Conservation (phyloP, 2,113 vertebrate species). For the Cyrtonyx montezumae region DNA sequence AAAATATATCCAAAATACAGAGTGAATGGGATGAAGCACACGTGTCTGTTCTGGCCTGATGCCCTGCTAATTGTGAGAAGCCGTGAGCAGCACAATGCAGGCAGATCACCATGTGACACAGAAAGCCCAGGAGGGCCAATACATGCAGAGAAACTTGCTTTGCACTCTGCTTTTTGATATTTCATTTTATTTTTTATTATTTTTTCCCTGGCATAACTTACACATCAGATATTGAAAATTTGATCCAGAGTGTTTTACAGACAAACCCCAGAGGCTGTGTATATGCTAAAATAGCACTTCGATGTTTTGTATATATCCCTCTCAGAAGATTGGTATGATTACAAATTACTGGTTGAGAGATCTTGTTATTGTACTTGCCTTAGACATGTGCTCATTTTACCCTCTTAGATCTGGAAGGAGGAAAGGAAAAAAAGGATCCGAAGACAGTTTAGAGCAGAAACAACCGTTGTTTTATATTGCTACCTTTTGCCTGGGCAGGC, state of each 20-base stretch:
- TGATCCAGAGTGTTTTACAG: not conserved
- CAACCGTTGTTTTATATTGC: not conserved
- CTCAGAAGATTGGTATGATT: not conserved
- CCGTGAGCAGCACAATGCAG: not conserved
- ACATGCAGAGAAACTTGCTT: not conserved
- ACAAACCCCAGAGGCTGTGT: slow-evolving; percentile 8
- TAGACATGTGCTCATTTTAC: not conserved
- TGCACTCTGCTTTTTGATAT: not conserved
- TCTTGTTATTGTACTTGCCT: slow-evolving; percentile 28
- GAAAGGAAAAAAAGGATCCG: not conserved
- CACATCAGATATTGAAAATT: not conserved
- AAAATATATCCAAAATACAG: not conserved
- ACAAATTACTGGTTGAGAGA: slow-evolving; percentile 2
- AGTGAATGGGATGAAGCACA: not conserved
- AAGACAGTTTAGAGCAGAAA: not conserved
- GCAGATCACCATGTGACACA: not conserved
- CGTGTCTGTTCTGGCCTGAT: not conserved
- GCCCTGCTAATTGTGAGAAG: not conserved
- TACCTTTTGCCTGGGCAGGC: not conserved
- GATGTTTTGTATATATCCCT: slow-evolving; percentile 28
- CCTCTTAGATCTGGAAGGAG: not conserved
- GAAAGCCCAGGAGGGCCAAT: slow-evolving; percentile 16
- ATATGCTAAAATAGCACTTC: slow-evolving; percentile 25
- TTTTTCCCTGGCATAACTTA: not conserved
- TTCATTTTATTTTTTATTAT: not conserved